phyloP scores from a whole-genome alignment of 2,888 invertebrate genomes.

The Hirtodrosophila histrioides region DNA sequence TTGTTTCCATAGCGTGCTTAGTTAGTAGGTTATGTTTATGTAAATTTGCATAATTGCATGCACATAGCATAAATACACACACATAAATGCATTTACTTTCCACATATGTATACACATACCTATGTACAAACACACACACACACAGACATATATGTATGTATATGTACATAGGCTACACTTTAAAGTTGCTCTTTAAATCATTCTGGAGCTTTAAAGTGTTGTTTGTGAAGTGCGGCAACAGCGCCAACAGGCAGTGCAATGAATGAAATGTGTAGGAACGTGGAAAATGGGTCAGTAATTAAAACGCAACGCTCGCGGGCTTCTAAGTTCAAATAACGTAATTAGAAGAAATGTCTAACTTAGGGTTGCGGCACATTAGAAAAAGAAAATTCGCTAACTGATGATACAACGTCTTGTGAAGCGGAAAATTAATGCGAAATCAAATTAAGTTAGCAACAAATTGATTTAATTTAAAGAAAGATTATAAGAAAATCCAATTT shows the following conservation, averaged over 20 bases:
- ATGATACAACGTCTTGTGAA: no score
- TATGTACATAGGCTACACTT: conserved; percentile 22
- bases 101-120: conserved; percentile 10
- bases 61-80: conserved; percentile 29
- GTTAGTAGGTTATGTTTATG: conserved; percentile 81
- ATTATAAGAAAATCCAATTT: no score
- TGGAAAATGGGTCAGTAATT: conserved; percentile 72
- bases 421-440: no score
- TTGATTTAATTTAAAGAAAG: no score
- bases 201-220: conserved; percentile 36
- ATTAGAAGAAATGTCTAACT: conserved; percentile 9
- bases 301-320: conserved; percentile 58
- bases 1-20: conserved; percentile 77
- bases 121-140: background rate
- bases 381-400: no score
- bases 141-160: no score
- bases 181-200: conserved; percentile 39
- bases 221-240: conserved; percentile 60
- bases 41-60: conserved; percentile 77
- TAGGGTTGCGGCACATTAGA: no score
- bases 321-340: conserved; percentile 28
- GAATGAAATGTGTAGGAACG: conserved; percentile 43
- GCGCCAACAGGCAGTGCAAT: conserved; percentile 29
- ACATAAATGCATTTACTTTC: conserved; percentile 34
- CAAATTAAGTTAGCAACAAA: no score